phyloP scores from a whole-genome alignment of 2,888 invertebrate species.

The Andrena camellia region DNA sequence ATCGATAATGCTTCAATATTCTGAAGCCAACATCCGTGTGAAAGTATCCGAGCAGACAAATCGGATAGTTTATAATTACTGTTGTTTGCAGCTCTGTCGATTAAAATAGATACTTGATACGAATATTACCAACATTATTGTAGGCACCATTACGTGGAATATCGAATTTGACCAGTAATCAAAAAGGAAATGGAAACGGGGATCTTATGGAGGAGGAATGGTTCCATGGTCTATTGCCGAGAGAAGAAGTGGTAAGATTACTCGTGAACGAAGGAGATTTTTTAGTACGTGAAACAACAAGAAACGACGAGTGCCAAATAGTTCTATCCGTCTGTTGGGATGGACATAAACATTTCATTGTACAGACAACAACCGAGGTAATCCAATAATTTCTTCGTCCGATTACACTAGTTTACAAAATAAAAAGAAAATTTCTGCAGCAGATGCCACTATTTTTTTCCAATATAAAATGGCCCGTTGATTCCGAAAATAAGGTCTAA shows the following conservation, averaged over 20 bases:
- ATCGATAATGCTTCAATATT: conserved; percentile 3
- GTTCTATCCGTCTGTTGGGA: conserved; percentile 98
- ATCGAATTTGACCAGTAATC: conserved; percentile 75
- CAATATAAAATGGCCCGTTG: too few relatives aligned
- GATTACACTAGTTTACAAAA: background rate
- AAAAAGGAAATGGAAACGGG: conserved; percentile 87
- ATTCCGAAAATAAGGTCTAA: too few relatives aligned
- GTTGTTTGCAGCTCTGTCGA: background rate
- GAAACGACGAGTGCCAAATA: conserved; percentile 96
- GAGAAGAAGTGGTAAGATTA: conserved; percentile 97
- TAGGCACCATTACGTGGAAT: conserved; percentile 80
- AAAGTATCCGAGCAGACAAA: background rate
- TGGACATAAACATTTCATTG: conserved; percentile 98
- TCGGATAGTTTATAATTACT: background rate
- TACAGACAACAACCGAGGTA: conserved; percentile 97
- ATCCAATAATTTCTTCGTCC: conserved; percentile 37
- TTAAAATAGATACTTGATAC: background rate
- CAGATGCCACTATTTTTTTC: too few relatives aligned
- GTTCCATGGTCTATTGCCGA: conserved; percentile 98
- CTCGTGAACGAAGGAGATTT: conserved; percentile 97
- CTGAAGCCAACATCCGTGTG: conserved; percentile 18
- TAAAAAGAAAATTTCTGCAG: too few relatives aligned
- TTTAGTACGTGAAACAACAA: conserved; percentile 95
- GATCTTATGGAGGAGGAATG: conserved; percentile 96
- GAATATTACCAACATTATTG: conserved; percentile 8